Conservation (phyloP, 1,140 invertebrate genomes). For the Holotrichia oblita region DNA sequence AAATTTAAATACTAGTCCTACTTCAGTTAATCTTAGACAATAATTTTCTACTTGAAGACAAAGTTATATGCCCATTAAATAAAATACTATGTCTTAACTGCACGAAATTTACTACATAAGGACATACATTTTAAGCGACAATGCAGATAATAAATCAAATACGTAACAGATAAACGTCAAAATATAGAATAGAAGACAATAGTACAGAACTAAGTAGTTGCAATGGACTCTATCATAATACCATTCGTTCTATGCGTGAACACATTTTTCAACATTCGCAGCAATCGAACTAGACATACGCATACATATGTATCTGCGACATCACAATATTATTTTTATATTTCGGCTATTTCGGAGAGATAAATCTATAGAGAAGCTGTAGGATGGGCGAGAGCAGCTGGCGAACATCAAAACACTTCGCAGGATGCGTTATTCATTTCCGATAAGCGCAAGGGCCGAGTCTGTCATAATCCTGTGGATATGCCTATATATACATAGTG, state of each 20-base stretch:
- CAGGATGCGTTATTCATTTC: conserved; percentile 51
- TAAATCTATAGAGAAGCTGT: conserved; percentile 48
- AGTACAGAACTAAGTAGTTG: not conserved
- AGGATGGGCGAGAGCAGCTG: conserved; percentile 48
- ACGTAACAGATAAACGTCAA: too few species aligned
- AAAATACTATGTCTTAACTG: too few species aligned
- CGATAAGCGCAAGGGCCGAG: conserved; percentile 29
- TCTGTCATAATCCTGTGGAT: not conserved
- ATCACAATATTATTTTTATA: conserved; percentile 58
- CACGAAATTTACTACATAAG: too few species aligned
- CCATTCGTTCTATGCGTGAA: not conserved
- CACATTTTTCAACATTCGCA: conserved; percentile 6
- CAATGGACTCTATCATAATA: too few species aligned
- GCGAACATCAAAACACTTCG: conserved; percentile 51
- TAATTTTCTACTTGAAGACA: too few species aligned
- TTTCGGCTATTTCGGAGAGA: conserved; percentile 44
- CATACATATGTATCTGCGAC: conserved; percentile 46
- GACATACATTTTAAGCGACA: too few species aligned
- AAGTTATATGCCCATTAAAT: too few species aligned
- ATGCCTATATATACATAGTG: not conserved
- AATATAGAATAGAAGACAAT: too few species aligned
- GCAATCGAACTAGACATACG: not conserved
- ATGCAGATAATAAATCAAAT: too few species aligned
- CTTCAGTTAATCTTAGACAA: too few species aligned
- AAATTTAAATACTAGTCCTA: too few species aligned